Conservation (phyloP, 2,113 vertebrate species). For the Sclerurus mexicanus region DNA sequence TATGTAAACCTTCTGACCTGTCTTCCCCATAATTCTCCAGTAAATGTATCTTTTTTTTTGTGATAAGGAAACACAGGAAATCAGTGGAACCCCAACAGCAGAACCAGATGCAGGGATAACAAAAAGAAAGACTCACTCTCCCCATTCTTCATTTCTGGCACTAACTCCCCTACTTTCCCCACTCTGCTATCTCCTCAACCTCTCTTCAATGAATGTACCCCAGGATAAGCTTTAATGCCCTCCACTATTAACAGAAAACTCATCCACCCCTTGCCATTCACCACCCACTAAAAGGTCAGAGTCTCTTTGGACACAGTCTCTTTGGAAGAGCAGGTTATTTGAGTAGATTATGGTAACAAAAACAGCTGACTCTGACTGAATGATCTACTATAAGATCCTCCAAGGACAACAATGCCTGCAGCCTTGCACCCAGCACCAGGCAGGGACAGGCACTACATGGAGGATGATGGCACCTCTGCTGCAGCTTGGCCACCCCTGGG, state of each 20-base stretch:
- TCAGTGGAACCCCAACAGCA: background rate
- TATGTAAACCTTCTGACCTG: background rate
- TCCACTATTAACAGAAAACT: background rate
- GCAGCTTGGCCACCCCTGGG: fast-evolving
- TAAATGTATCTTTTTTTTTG: background rate
- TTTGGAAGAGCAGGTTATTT: background rate
- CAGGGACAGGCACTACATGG: background rate
- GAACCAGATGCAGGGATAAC: background rate
- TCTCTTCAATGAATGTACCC: background rate
- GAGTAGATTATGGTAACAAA: background rate
- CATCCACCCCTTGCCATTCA: background rate
- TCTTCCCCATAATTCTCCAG: background rate
- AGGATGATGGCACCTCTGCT: fast-evolving
- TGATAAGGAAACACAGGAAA: background rate
- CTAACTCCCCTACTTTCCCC: background rate
- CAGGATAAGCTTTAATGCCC: background rate
- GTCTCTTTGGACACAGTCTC: background rate
- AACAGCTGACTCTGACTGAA: background rate
- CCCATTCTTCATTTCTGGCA: background rate
- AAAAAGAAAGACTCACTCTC: background rate
- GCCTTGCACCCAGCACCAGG: background rate
- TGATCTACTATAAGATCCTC: background rate
- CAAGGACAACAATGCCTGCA: background rate
- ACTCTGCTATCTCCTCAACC: background rate
- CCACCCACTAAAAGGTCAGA: fast-evolving